phyloP scores from a whole-genome alignment of 1,140 invertebrate genomes.

The Drosophila truncata region DNA sequence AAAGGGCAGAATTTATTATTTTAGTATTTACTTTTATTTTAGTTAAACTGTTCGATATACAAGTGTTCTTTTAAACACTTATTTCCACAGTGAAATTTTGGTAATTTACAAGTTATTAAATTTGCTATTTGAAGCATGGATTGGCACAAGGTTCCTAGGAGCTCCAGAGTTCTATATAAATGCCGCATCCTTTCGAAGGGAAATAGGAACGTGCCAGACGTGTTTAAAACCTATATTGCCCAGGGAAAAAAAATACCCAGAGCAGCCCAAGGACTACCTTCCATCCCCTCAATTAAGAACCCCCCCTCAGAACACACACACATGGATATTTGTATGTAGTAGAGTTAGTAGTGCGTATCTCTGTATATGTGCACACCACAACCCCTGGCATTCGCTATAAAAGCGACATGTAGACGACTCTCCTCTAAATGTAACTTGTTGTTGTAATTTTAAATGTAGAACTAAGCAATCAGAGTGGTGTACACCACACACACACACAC shows the following conservation, averaged over 20 bases:
- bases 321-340: conserved; percentile 79
- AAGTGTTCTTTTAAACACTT: not conserved
- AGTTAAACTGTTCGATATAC: not conserved
- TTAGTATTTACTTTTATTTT: not conserved
- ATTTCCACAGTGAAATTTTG: not conserved
- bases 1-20: not conserved
- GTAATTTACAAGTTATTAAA: not conserved
- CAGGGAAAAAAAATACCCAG: not conserved
- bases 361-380: conserved; percentile 50
- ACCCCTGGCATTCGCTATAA: conserved; percentile 22
- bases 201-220: not conserved
- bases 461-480: conserved; percentile 65
- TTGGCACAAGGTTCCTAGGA: not conserved
- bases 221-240: not conserved
- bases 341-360: conserved; percentile 66
- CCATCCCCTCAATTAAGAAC: conserved; percentile 8
- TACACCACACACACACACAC: conserved; percentile 20
- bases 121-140: not conserved
- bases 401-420: conserved; percentile 63
- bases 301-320: conserved; percentile 26
- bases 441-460: conserved; percentile 79
- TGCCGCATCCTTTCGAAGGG: not conserved
- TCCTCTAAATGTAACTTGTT: conserved; percentile 77
- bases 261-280: not conserved
- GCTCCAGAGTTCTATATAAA: not conserved